phyloP scores from a whole-genome alignment of 2,113 vertebrate genomes.

The Eublepharis macularius region DNA sequence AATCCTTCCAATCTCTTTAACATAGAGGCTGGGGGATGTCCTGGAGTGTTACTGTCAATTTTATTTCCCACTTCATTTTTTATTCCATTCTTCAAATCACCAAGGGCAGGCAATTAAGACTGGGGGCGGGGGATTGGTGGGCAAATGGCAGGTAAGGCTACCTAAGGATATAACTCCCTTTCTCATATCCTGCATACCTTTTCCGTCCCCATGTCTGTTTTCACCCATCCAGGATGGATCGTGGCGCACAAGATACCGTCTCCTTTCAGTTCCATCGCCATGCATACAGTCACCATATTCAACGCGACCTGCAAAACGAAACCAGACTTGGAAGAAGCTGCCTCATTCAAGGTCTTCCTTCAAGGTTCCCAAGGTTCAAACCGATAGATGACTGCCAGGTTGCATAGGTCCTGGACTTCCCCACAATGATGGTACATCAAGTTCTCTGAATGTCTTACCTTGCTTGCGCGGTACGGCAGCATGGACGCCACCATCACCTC shows the following conservation, averaged over 20 bases:
- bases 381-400: not conserved
- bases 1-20: no score
- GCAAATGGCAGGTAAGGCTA: not conserved
- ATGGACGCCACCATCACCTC: constrained; percentile 4
- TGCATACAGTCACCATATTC: constrained; percentile 64
- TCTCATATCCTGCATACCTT: constrained; percentile 26
- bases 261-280: constrained; percentile 51
- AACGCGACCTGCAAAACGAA: constrained; percentile 65
- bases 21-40: no score
- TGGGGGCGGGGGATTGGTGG: no score
- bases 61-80: no score
- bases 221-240: constrained; percentile 73
- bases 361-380: not conserved
- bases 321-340: not conserved
- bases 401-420: not conserved
- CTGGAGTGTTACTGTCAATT: no score
- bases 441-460: constrained; percentile 28
- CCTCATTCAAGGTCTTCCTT: not conserved
- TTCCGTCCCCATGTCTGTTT: constrained; percentile 65
- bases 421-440: not conserved
- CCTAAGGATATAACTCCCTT: not conserved
- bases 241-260: constrained; percentile 59
- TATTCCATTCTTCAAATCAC: no score
- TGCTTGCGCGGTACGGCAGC: constrained; percentile 54
- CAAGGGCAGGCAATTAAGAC: no score